Conservation (phyloP, 2,888 invertebrate species). For the Lathronympha strigana region DNA sequence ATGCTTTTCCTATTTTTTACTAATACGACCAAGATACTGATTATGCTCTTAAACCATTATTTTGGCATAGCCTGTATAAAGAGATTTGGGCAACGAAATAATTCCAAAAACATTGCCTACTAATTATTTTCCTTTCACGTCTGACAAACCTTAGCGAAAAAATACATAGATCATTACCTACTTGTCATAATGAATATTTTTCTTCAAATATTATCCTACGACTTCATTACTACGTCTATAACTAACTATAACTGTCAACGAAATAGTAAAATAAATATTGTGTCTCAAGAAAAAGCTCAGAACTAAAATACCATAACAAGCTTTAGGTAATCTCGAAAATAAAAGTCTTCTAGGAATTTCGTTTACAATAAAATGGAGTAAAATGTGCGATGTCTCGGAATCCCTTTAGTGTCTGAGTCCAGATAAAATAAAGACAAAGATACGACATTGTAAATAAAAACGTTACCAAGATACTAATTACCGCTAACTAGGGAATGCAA, state of each 20-base stretch:
- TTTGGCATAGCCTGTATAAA: too few species aligned
- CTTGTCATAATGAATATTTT: neutral
- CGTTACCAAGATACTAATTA: too few species aligned
- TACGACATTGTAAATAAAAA: too few species aligned
- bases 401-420: slow-evolving; percentile 6
- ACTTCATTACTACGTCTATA: neutral
- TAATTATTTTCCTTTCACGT: too few species aligned
- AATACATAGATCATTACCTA: too few species aligned
- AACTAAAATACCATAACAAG: slow-evolving; percentile 4
- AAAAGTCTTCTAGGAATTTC: slow-evolving; percentile 7
- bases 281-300: neutral
- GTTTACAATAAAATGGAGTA: slow-evolving; percentile 18
- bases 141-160: too few species aligned
- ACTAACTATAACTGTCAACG: neutral
- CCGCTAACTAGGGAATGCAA: too few species aligned
- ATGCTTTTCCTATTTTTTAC: too few species aligned
- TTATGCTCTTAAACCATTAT: too few species aligned
- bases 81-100: too few species aligned
- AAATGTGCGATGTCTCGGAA: slow-evolving; percentile 18
- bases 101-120: too few species aligned
- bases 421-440: neutral
- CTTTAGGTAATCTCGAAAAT: slow-evolving; percentile 13
- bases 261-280: slow-evolving; percentile 5
- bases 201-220: neutral
- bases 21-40: too few species aligned